phyloP scores from a whole-genome alignment of 2,113 vertebrate genomes.

The Lepidothrix coronata region DNA sequence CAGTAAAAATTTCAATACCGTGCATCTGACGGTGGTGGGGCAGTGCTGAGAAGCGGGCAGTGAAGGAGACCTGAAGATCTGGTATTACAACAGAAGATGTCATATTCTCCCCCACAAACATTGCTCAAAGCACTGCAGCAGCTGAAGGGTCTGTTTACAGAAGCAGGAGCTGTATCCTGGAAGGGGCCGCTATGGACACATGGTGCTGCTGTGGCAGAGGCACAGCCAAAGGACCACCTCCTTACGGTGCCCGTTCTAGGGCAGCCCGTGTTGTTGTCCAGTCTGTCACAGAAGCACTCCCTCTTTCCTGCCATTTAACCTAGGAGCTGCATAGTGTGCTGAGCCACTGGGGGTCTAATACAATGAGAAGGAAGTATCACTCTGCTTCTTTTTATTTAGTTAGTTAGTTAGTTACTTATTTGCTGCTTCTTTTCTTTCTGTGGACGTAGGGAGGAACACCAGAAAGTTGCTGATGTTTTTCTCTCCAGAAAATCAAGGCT shows the following conservation, averaged over 20 bases:
- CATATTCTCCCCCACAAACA: background rate
- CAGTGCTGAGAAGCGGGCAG: background rate
- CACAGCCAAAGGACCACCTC: background rate
- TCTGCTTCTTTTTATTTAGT: background rate
- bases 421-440: background rate
- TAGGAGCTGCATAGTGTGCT: background rate
- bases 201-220: background rate
- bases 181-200: background rate
- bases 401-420: background rate
- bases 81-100: background rate
- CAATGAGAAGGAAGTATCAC: background rate
- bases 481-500: constrained; percentile 83
- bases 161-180: background rate
- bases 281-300: background rate
- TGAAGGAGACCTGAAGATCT: background rate
- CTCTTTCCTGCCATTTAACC: background rate
- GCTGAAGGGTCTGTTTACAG: background rate
- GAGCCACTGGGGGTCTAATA: background rate
- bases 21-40: background rate
- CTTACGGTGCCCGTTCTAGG: background rate
- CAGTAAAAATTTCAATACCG: background rate
- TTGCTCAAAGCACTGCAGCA: background rate
- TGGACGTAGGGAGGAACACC: constrained; percentile 84
- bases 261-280: background rate
- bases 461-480: constrained; percentile 88